Evolutionary conservation across 2,113 vertebrate species (phyloP), one percentile per base, ranked within the genome.

Genomic region (Coryphaenoides rupestris): DNA sequence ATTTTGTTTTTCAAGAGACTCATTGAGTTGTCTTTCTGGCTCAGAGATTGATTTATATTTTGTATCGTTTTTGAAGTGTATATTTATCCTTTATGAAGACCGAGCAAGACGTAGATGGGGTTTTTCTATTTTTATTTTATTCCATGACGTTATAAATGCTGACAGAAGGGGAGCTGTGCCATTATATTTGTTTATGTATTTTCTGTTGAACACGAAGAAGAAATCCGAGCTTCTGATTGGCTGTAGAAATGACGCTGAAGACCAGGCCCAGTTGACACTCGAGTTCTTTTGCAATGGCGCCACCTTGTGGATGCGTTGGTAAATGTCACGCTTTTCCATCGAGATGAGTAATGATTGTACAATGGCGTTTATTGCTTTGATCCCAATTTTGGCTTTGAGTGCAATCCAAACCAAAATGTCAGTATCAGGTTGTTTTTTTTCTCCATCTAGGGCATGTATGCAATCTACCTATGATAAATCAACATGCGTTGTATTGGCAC

Each of bases 401-500:
- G 63, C 50, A 54, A 61, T 73, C 66, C 22, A 19, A 46, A 73
- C 69, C 16, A 17, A 63, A 72, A 22, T 62, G 63, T 4, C 21
- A 71, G 55, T 73, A 55, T 66, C n/a, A 26, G 1, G 69, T 58
- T 62, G 45, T 17, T 6, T 7, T 60, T 73, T 64, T 68, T 12
- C 79, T 67, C 67, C 21, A 66, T 80, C 57, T 64, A 65, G 70
- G 76, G 74, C 73, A 73, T 84, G 73, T 81, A 80, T 85, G 81
- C 79, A 87, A 86, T 83, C 61, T 65, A 56, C 62, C 62, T 69
- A 74, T 81, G 50, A 72, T 73, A 58, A 70, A 53, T 73, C 70
- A 55, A 66, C 73, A 73, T 59, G n/a, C 14, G 50, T 23, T 26
- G 69, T 80, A 74, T 72, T 81, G 73, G 69, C 70, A 76, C 33